phyloP scores from a whole-genome alignment of 2,113 vertebrate species.

The Micronisus gabar region DNA sequence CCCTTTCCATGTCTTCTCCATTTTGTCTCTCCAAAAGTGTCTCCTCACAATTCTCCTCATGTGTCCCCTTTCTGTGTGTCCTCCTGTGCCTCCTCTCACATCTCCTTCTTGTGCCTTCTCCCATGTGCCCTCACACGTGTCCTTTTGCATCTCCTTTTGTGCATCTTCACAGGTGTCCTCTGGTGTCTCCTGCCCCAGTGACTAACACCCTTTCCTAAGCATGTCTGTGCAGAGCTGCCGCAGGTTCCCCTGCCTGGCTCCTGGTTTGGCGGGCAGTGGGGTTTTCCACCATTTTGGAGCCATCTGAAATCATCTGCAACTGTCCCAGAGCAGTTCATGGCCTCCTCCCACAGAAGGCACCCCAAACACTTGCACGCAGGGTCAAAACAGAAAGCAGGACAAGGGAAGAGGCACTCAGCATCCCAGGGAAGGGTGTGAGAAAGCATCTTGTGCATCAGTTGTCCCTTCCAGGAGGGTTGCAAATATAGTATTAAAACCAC shows the following conservation, averaged over 20 bases:
- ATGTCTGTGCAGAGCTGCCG: neutral
- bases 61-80: neutral
- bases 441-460: neutral
- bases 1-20: neutral
- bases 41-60: neutral
- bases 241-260: neutral
- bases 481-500: neutral
- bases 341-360: neutral
- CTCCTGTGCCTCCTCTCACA: neutral
- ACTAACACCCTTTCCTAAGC: neutral
- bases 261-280: neutral
- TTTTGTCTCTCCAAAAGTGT: neutral
- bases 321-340: too few relatives aligned
- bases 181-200: neutral
- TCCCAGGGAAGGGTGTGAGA: neutral
- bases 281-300: neutral
- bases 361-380: fast-evolving
- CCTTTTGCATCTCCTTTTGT: neutral
- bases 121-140: neutral
- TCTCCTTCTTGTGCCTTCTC: neutral
- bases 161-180: neutral
- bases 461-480: neutral
- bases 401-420: neutral
- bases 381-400: neutral
- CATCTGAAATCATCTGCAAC: neutral